These are phyloP conservation scores for Poeciliopsis presidionis DNA, from an alignment of 2,797 vertebrate genomes.

Conservation along the genomic window DNA sequence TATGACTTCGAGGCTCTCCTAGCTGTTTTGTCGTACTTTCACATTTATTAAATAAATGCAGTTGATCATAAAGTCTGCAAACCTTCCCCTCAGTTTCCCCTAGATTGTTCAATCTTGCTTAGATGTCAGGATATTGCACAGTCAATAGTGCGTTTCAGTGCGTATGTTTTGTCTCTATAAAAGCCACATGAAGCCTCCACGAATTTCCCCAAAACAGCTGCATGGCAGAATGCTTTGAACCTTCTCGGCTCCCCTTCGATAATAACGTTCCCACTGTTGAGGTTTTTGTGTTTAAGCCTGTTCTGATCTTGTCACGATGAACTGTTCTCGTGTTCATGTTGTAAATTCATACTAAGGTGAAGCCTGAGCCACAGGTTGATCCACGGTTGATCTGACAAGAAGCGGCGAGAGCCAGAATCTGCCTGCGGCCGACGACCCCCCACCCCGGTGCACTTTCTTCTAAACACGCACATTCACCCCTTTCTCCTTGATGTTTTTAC, in stretches of 20 bases:
- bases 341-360: slow-evolving; percentile 59
- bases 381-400: slow-evolving; percentile 69
- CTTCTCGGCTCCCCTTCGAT: background rate
- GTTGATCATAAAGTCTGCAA: background rate
- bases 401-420: slow-evolving; percentile 59
- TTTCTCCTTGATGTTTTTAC: slow-evolving; percentile 24
- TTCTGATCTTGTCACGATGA: slow-evolving; percentile 2
- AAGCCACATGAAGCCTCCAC: background rate
- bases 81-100: background rate
- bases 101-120: background rate
- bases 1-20: background rate
- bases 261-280: background rate
- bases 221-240: background rate
- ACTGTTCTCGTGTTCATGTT: slow-evolving; percentile 26
- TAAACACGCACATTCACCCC: slow-evolving; percentile 23
- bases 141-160: background rate
- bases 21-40: background rate
- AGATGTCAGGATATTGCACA: background rate
- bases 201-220: background rate
- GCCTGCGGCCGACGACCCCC: slow-evolving; percentile 60
- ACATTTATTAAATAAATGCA: background rate
- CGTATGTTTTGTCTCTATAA: background rate
- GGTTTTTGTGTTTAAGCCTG: slow-evolving; percentile 1
- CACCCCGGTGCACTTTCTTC: slow-evolving; percentile 22
- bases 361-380: slow-evolving; percentile 71